Conservation (phyloP, 2,113 vertebrate genomes). For the Grammomys surdaster region DNA sequence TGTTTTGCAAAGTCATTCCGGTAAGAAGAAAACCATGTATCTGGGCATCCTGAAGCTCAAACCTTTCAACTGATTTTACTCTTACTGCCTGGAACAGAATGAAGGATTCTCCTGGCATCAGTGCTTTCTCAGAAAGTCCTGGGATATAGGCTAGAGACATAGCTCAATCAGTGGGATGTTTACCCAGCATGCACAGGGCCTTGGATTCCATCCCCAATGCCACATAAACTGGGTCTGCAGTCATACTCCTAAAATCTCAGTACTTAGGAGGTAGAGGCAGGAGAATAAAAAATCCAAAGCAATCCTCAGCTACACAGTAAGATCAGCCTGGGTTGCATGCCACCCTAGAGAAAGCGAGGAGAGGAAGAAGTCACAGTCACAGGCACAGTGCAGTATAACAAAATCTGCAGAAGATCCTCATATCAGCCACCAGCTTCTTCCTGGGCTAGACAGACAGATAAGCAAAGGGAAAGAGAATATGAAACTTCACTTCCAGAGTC, state of each 20-base stretch:
- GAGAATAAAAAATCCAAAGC: background rate
- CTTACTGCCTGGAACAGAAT: background rate
- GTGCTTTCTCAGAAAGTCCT: background rate
- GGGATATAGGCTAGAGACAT: background rate
- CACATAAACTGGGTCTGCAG: background rate
- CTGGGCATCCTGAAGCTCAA: background rate
- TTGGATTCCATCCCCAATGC: background rate
- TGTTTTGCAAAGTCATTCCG: background rate
- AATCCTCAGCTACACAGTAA: background rate
- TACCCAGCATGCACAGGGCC: background rate
- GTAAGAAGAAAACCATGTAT: background rate
- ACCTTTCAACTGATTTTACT: slow-evolving; percentile 9
- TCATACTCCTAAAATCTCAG: background rate
- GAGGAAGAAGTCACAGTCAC: background rate
- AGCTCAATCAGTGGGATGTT: background rate
- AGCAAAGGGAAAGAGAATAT: too few relatives aligned
- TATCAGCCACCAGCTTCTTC: accelerated
- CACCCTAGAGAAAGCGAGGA: background rate
- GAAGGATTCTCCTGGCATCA: slow-evolving; percentile 17
- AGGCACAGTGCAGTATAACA: background rate
- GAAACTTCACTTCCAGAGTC: background rate
- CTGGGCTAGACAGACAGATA: background rate
- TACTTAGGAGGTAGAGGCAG: background rate
- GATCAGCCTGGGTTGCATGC: background rate
- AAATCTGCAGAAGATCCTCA: background rate